Percentiles rank a stretch among this genome's conserved stretches.
Conservation (phyloP, 2,888 invertebrate genomes). For the Agrenia bidenticulata region DNA sequence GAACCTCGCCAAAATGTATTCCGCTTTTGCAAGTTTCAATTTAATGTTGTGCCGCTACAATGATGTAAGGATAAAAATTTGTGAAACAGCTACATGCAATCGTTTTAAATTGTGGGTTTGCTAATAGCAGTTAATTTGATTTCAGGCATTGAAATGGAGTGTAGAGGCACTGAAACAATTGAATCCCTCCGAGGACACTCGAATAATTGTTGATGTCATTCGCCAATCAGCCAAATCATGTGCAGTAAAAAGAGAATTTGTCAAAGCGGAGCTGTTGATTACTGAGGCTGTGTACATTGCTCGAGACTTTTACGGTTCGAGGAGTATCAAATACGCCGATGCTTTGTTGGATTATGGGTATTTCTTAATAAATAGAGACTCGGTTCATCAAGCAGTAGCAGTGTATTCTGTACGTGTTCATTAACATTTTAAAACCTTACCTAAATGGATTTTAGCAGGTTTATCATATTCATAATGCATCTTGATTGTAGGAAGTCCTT, state of each 20-base stretch:
- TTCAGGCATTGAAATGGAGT: conserved; percentile 71
- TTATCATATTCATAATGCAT: too few species aligned
- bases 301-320: conserved; percentile 58
- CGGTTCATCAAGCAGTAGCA: conserved; percentile 77
- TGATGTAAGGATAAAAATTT: conserved; percentile 61
- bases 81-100: neutral
- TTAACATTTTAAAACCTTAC: neutral
- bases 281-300: conserved; percentile 76
- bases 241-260: conserved; percentile 82
- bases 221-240: conserved; percentile 86
- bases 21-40: conserved; percentile 78
- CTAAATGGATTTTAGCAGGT: neutral
- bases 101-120: neutral
- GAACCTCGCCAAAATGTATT: conserved; percentile 71
- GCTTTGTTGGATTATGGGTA: conserved; percentile 86
- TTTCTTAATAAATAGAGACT: conserved; percentile 85
- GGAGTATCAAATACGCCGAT: conserved; percentile 71
- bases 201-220: conserved; percentile 76
- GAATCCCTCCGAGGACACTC: conserved; percentile 60
- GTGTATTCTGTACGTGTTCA: conserved; percentile 70
- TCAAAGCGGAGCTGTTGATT: conserved; percentile 77
- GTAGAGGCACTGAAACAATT: conserved; percentile 68
- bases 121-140: neutral
- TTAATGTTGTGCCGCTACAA: conserved; percentile 85
- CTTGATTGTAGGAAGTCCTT: conserved; percentile 58